Percentiles rank a stretch among this genome's conserved stretches.
Evolutionary conservation across 2,113 vertebrate species (phyloP).

Genomic region (Egretta garzetta): DNA sequence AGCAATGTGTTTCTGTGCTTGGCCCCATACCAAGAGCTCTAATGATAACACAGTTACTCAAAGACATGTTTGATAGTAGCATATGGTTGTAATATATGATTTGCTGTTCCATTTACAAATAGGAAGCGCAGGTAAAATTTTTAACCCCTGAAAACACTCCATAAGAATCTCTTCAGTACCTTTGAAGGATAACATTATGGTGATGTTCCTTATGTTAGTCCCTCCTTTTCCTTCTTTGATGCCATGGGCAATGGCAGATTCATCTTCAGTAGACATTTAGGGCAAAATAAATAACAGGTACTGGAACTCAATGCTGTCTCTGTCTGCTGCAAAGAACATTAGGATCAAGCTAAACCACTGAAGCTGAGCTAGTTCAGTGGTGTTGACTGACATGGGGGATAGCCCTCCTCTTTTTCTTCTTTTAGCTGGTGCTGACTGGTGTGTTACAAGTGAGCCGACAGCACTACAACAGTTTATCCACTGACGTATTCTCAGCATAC

Average conservation of each 20-base stretch:
- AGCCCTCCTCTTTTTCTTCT: neutral
- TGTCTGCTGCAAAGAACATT: neutral
- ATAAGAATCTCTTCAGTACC: neutral
- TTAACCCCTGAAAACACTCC: neutral
- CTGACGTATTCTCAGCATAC: neutral
- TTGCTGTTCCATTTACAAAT: neutral
- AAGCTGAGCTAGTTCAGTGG: neutral
- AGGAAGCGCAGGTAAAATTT: neutral
- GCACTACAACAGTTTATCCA: neutral
- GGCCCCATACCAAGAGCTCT: neutral
- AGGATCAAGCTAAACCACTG: neutral
- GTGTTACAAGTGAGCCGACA: neutral
- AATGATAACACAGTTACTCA: neutral
- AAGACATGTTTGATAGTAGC: neutral
- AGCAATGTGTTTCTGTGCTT: neutral
- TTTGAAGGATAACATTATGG: neutral
- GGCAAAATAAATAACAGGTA: neutral
- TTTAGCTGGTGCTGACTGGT: neutral
- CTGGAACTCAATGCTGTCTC: neutral
- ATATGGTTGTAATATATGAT: neutral
- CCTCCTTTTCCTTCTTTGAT: neutral
- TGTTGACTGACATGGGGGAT: accelerated
- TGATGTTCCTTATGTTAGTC: neutral
- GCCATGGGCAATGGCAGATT: neutral
- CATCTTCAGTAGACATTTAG: neutral